Evolutionary conservation across 2,888 invertebrate genomes (phyloP).

Genomic region (Eilema depressum): DNA sequence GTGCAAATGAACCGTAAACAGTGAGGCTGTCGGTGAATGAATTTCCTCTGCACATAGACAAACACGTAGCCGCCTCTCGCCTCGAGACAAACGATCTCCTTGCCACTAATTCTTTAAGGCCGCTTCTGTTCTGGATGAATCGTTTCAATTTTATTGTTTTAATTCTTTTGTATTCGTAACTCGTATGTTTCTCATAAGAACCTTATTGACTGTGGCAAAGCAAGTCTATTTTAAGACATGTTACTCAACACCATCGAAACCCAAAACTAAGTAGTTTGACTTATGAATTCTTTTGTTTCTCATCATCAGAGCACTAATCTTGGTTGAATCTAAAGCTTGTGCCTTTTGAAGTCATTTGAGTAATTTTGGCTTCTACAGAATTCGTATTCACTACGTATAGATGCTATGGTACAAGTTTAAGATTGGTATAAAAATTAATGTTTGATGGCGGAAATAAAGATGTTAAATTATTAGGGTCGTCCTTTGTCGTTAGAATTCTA

Average conservation of each 20-base stretch:
- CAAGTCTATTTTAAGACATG: not conserved
- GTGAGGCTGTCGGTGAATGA: conserved; percentile 40
- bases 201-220: not conserved
- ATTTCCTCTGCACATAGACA: conserved; percentile 31
- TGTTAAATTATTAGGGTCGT: conserved; percentile 11
- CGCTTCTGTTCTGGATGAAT: conserved; percentile 13
- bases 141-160: not conserved
- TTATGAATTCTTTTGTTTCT: not conserved
- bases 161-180: not conserved
- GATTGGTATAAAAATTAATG: not conserved
- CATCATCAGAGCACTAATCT: not conserved
- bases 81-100: conserved; percentile 45
- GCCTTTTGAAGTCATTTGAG: too few species aligned
- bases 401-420: not conserved
- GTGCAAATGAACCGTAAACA: conserved; percentile 39
- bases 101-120: conserved; percentile 35
- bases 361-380: not conserved
- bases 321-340: too few species aligned
- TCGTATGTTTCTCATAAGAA: not conserved
- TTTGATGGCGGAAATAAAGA: conserved; percentile 11
- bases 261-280: not conserved
- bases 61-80: conserved; percentile 20
- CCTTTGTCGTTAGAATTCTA: conserved; percentile 12
- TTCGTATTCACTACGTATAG: not conserved
- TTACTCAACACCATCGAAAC: not conserved